Evolutionary conservation across 2,113 vertebrate species (phyloP).

Genomic region (Dasypus novemcinctus): DNA sequence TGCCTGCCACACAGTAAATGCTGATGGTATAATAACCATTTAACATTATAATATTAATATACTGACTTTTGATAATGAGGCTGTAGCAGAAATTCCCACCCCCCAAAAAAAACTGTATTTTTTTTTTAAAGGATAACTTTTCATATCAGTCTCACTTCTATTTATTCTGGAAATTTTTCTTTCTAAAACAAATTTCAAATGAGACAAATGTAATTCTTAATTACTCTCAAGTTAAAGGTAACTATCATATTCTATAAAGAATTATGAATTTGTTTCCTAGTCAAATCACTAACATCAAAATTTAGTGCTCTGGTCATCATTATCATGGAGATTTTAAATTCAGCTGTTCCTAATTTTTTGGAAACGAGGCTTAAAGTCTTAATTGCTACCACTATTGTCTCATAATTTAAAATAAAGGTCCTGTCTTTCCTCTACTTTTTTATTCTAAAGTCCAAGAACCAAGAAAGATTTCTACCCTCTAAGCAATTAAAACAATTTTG

Average conservation of each 20-base stretch:
- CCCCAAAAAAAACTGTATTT: not conserved
- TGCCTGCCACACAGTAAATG: not conserved
- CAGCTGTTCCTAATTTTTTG: not conserved
- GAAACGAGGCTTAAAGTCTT: not conserved
- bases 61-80: not conserved
- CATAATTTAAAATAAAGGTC: not conserved
- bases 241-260: not conserved
- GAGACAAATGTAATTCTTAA: slow-evolving; percentile 11
- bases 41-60: not conserved
- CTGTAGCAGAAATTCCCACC: not conserved
- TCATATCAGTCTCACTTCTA: not conserved
- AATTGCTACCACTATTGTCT: not conserved
- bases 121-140: not conserved
- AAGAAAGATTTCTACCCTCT: not conserved
- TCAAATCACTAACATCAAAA: slow-evolving; percentile 29
- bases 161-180: not conserved
- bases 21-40: not conserved
- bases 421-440: not conserved
- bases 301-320: not conserved
- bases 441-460: not conserved
- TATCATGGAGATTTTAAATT: not conserved
- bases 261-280: not conserved
- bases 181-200: slow-evolving; percentile 25
- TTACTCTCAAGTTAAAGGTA: not conserved
- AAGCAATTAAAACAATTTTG: not conserved